phyloP scores from a whole-genome alignment of 2,113 vertebrate species.

The Gobiocypris rarus region DNA sequence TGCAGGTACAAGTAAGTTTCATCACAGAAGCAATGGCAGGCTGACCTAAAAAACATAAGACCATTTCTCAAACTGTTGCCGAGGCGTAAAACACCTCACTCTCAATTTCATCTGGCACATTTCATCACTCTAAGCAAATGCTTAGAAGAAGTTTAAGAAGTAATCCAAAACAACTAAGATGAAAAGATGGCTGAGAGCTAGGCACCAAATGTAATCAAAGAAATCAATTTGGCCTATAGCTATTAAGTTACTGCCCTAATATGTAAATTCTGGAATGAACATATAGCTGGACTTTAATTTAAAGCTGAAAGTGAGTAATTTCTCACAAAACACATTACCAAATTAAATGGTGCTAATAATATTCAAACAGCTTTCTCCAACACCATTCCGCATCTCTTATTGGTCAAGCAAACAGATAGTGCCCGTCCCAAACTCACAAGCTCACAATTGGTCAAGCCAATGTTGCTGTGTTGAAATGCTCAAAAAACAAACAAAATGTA shows the following conservation, averaged over 20 bases:
- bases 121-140: background rate
- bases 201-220: background rate
- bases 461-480: background rate
- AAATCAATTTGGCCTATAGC: background rate
- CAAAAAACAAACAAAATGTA: background rate
- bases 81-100: background rate
- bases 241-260: background rate
- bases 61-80: background rate
- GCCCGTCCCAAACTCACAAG: background rate
- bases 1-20: background rate
- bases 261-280: background rate
- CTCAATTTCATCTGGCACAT: background rate
- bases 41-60: slow-evolving; percentile 17
- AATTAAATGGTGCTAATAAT: background rate
- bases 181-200: background rate
- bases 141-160: no score
- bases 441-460: background rate
- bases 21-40: background rate
- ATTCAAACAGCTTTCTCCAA: background rate
- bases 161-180: slow-evolving; percentile 6
- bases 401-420: background rate
- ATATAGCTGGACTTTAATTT: background rate
- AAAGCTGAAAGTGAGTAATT: background rate
- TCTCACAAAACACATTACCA: background rate
- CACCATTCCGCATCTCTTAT: background rate